Percentiles rank a stretch among this genome's conserved stretches.
Conservation (phyloP, 1,140 invertebrate species). For the Aphis gossypii region DNA sequence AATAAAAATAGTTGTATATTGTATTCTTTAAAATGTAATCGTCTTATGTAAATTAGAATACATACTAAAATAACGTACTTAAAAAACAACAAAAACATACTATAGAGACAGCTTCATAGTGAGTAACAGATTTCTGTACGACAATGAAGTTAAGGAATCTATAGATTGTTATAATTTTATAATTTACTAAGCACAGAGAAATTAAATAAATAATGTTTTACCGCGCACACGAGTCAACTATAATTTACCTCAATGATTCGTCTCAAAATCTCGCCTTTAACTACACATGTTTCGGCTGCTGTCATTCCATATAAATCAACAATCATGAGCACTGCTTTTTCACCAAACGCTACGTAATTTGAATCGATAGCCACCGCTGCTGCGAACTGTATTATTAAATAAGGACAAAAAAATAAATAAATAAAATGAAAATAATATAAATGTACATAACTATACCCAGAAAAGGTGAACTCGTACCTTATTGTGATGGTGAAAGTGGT, state of each 20-base stretch:
- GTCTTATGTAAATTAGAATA: no score
- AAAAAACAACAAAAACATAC: neutral
- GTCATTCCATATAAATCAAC: constrained; percentile 84
- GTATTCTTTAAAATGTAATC: neutral
- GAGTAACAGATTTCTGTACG: neutral
- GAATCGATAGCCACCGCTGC: neutral
- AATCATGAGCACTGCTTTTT: constrained; percentile 81
- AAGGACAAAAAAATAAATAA: neutral
- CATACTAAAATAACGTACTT: neutral
- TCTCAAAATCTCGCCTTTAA: constrained; percentile 78
- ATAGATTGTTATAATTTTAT: neutral
- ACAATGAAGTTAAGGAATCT: neutral
- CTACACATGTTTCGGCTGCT: constrained; percentile 76
- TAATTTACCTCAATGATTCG: constrained; percentile 72
- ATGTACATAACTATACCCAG: neutral
- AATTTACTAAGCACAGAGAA: neutral
- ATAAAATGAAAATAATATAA: neutral
- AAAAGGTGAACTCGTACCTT: neutral
- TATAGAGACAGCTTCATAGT: no score
- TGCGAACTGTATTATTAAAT: constrained; percentile 4
- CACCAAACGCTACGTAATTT: constrained; percentile 88
- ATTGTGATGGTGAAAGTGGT: constrained; percentile 16
- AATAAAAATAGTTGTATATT: neutral
- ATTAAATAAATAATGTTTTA: neutral
- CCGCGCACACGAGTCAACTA: neutral